These are phyloP conservation scores for Ataeniobius toweri DNA, from an alignment of 2,797 vertebrate genomes.

Conservation along the genomic window DNA sequence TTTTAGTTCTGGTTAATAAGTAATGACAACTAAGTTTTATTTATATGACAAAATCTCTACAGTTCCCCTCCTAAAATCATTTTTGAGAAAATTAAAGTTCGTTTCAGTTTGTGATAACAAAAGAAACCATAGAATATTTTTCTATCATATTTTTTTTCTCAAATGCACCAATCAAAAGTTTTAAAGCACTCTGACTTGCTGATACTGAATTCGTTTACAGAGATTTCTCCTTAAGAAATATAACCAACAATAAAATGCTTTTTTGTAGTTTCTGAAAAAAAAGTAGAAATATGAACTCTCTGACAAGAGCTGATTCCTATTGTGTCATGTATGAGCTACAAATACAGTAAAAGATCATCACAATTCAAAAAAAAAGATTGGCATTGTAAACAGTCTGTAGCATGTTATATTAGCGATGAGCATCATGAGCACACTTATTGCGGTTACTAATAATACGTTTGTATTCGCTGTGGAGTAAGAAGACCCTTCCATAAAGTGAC, in stretches of 20 bases:
- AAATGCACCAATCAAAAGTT: neutral
- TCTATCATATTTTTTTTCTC: too few species aligned
- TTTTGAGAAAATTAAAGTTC: slow-evolving; percentile 8
- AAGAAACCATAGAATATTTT: neutral
- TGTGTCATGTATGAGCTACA: too few species aligned
- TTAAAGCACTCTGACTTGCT: neutral
- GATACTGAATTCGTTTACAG: too few species aligned
- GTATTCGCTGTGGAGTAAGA: neutral
- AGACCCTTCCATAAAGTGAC: neutral
- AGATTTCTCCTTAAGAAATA: neutral
- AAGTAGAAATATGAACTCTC: neutral
- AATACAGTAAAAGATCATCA: too few species aligned
- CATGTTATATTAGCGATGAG: neutral
- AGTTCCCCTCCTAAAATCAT: neutral
- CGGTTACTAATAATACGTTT: neutral
- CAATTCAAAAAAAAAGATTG: neutral
- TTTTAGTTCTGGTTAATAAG: slow-evolving; percentile 13
- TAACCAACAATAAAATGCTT: neutral
- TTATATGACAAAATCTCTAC: slow-evolving; percentile 19
- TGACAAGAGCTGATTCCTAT: neutral
- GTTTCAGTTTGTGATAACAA: neutral
- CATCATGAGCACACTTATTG: neutral
- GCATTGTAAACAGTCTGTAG: neutral
- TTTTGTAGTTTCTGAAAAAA: neutral
- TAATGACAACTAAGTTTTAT: slow-evolving; percentile 39